A percentile compares a stretch with the other conserved stretches of the same genome.
phyloP scores from a whole-genome alignment of 2,797 vertebrate genomes.

The Meda fulgida region DNA sequence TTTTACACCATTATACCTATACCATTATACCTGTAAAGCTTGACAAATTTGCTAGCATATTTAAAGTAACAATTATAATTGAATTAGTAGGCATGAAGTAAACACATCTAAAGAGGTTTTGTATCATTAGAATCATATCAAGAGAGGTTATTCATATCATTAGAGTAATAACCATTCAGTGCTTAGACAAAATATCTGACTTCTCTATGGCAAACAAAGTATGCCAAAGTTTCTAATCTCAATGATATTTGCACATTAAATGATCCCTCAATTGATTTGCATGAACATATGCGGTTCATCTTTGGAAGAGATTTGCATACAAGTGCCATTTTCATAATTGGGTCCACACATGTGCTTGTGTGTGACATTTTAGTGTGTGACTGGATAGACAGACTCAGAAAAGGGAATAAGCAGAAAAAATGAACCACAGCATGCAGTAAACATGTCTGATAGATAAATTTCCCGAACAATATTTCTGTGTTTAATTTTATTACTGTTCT shows the following conservation, averaged over 20 bases:
- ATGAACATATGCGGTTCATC: conserved; percentile 79
- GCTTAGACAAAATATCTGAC: conserved; percentile 35
- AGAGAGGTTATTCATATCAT: neutral
- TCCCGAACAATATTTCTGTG: neutral
- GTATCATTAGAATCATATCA: neutral
- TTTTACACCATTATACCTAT: neutral
- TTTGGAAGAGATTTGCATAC: conserved; percentile 75
- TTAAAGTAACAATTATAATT: neutral
- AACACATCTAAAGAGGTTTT: neutral
- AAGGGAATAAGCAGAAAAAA: neutral
- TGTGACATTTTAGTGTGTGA: conserved; percentile 21
- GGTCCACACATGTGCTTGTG: conserved; percentile 34
- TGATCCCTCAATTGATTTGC: conserved; percentile 76
- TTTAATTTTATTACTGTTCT: neutral
- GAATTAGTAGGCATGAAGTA: neutral
- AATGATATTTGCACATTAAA: conserved; percentile 71
- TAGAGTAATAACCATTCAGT: neutral
- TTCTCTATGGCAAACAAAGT: conserved; percentile 28
- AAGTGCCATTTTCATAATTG: conserved; percentile 80
- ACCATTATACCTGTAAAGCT: neutral
- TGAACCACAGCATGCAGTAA: neutral
- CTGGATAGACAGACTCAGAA: conserved; percentile 14
- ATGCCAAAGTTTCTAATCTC: conserved; percentile 62
- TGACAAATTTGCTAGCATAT: neutral
- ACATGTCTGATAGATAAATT: neutral